Evolutionary conservation across 1,140 invertebrate genomes (phyloP).

Genomic region (Elymnias hypermnestra): DNA sequence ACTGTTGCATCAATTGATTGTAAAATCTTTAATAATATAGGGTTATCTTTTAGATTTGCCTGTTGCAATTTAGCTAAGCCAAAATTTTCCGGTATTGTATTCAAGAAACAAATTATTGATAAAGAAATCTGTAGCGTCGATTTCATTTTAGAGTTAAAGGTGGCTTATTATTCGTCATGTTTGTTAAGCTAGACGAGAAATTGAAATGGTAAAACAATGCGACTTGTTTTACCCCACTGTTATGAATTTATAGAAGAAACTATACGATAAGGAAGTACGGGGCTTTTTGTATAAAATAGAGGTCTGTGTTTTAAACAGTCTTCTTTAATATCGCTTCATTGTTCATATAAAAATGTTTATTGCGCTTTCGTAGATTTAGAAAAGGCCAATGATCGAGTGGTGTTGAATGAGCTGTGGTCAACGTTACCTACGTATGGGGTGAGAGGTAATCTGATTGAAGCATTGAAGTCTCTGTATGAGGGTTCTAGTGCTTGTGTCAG

Average conservation of each 20-base stretch:
- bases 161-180: slow-evolving; percentile 23
- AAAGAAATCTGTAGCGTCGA: slow-evolving; percentile 14
- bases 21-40: slow-evolving; percentile 39
- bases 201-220: slow-evolving; percentile 13
- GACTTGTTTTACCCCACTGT: slow-evolving; percentile 16
- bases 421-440: too few relatives aligned
- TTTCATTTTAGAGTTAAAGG: slow-evolving; percentile 23
- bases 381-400: too few relatives aligned
- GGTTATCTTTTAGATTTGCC: slow-evolving; percentile 23
- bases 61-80: background rate
- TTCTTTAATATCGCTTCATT: background rate
- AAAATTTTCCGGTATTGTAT: slow-evolving; percentile 1
- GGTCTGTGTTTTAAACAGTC: background rate
- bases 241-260: too few relatives aligned
- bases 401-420: too few relatives aligned
- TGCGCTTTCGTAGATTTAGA: too few relatives aligned
- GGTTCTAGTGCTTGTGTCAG: too few relatives aligned
- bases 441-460: too few relatives aligned
- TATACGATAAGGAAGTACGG: too few relatives aligned
- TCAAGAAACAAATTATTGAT: slow-evolving; percentile 5
- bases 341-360: too few relatives aligned
- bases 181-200: slow-evolving; percentile 17
- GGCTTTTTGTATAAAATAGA: too few relatives aligned
- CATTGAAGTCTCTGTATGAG: too few relatives aligned
- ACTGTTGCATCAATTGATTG: slow-evolving; percentile 40